Evolutionary conservation across 2,797 vertebrate genomes (phyloP).

Genomic region (Scolopax rusticola): DNA sequence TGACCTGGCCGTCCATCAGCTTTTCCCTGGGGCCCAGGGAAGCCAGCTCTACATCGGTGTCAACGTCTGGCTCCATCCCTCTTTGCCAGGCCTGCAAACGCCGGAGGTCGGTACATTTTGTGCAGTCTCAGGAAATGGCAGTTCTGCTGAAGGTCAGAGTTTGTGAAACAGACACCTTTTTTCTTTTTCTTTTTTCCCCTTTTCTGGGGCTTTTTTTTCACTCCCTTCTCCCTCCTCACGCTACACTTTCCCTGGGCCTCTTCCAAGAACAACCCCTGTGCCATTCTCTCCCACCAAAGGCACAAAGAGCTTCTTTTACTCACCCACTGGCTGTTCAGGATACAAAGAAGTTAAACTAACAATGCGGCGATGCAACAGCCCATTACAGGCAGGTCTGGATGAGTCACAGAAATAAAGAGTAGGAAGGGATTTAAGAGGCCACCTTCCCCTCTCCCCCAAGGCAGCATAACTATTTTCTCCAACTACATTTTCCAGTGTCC

Average conservation of each 20-base stretch:
- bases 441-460: slow-evolving; percentile 25
- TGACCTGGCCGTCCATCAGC: neutral
- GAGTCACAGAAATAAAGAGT: slow-evolving; percentile 42
- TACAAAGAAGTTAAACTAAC: slow-evolving; percentile 68
- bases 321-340: slow-evolving; percentile 4
- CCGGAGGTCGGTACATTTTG: neutral
- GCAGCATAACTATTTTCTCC: slow-evolving; percentile 23
- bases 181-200: neutral
- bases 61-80: neutral
- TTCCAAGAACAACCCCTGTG: slow-evolving; percentile 57
- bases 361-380: slow-evolving; percentile 4
- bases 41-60: neutral
- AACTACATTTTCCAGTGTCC: neutral
- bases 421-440: slow-evolving; percentile 55
- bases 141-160: neutral
- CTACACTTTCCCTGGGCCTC: slow-evolving; percentile 52
- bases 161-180: slow-evolving; percentile 27
- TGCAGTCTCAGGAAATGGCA: slow-evolving; percentile 21
- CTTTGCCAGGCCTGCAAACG: neutral
- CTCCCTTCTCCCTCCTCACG: slow-evolving; percentile 18
- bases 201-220: neutral
- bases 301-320: slow-evolving; percentile 70
- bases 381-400: slow-evolving; percentile 51
- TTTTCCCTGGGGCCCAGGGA: neutral
- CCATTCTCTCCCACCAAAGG: slow-evolving; percentile 55